phyloP scores from a whole-genome alignment of 2,888 invertebrate species.

The Danaus chrysippus region DNA sequence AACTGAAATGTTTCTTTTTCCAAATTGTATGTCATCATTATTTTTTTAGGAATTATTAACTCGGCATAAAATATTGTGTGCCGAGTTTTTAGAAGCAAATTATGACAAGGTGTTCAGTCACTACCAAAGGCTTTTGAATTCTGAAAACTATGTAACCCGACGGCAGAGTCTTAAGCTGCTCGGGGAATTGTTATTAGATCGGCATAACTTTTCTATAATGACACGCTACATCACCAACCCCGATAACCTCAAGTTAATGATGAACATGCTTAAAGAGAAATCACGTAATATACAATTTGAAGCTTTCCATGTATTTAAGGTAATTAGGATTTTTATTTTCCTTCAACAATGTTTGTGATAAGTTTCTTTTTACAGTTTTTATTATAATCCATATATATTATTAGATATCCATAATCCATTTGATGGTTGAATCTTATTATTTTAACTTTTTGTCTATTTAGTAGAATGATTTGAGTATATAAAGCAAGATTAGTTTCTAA shows the following conservation, averaged over 20 bases:
- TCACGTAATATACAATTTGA: slow-evolving; percentile 99
- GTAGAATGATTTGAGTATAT: too few species aligned
- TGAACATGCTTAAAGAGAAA: slow-evolving; percentile 99
- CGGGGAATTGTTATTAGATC: slow-evolving; percentile 97
- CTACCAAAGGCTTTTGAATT: slow-evolving; percentile 98
- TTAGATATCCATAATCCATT: too few species aligned
- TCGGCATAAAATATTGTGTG: slow-evolving; percentile 96
- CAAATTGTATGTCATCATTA: background rate
- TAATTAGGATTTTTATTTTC: slow-evolving; percentile 49
- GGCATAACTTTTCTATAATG: slow-evolving; percentile 99
- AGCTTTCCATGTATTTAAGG: slow-evolving; percentile 99
- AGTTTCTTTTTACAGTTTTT: background rate
- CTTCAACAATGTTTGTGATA: background rate
- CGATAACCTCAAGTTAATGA: slow-evolving; percentile 99
- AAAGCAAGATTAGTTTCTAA: too few species aligned
- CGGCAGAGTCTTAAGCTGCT: slow-evolving; percentile 98
- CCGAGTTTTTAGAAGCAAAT: slow-evolving; percentile 99
- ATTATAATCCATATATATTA: background rate
- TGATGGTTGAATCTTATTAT: too few species aligned
- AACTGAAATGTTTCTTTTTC: background rate
- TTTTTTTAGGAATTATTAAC: slow-evolving; percentile 89
- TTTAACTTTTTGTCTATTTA: too few species aligned
- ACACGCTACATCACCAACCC: slow-evolving; percentile 99
- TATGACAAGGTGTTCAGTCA: slow-evolving; percentile 99
- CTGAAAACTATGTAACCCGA: slow-evolving; percentile 99